Evolutionary conservation across 2,113 vertebrate genomes (phyloP).

Genomic region (Nothoprocta perdicaria): DNA sequence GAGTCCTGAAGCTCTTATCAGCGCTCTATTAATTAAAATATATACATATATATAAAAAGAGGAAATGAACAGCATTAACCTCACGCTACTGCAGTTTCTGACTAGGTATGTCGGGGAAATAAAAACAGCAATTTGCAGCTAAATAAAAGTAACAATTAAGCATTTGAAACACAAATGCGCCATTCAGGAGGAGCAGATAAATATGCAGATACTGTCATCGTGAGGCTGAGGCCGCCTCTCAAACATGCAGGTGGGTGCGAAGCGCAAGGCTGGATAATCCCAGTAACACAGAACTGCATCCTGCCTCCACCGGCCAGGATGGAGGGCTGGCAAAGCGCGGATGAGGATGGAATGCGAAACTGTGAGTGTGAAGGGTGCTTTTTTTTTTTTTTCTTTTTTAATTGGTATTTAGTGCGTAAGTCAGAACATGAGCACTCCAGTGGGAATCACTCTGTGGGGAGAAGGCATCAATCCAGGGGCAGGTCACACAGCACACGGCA

Average conservation of each 20-base stretch:
- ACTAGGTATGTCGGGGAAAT: neutral
- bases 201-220: conserved; percentile 30
- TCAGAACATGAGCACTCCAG: too few relatives aligned
- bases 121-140: conserved; percentile 62
- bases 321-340: neutral
- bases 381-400: too few relatives aligned
- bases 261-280: neutral
- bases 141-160: conserved; percentile 69
- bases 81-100: neutral
- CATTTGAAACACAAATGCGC: conserved; percentile 43
- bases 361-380: accelerated
- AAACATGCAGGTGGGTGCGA: conserved; percentile 46
- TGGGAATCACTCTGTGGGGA: too few relatives aligned
- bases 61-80: neutral
- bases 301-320: neutral
- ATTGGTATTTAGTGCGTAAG: neutral
- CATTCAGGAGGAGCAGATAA: conserved; percentile 36
- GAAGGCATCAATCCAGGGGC: too few relatives aligned
- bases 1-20: neutral
- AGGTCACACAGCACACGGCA: too few relatives aligned
- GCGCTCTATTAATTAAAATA: conserved; percentile 20
- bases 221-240: conserved; percentile 24
- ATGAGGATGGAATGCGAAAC: neutral
- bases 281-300: neutral
- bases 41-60: neutral